Conservation (phyloP, 2,797 vertebrate genomes). For the Urosaurus nigricauda region DNA sequence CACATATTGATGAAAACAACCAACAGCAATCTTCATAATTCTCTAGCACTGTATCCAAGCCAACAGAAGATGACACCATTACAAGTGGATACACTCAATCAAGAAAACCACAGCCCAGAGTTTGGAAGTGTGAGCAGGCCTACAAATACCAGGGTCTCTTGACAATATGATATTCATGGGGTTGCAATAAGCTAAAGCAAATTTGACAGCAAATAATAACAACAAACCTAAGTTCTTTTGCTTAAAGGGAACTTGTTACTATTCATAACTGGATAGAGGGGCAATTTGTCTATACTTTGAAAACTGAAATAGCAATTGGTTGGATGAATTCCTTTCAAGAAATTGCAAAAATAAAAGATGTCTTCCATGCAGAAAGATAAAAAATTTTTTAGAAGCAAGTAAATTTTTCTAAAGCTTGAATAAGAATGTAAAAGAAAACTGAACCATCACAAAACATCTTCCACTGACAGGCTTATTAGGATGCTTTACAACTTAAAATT, state of each 20-base stretch:
- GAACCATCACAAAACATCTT: background rate
- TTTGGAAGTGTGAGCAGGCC: too few species aligned
- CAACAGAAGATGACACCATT: too few species aligned
- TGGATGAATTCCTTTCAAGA: conserved; percentile 33
- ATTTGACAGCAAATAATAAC: too few species aligned
- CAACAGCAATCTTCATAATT: too few species aligned
- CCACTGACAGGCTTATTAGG: background rate
- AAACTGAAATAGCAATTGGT: conserved; percentile 39
- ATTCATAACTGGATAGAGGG: background rate
- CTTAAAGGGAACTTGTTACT: background rate
- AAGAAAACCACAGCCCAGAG: too few species aligned
- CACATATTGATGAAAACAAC: too few species aligned
- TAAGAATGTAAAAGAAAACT: conserved; percentile 8
- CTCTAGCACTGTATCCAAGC: too few species aligned
- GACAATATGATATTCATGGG: too few species aligned
- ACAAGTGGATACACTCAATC: too few species aligned
- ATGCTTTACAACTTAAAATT: background rate
- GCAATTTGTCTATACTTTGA: conserved; percentile 30
- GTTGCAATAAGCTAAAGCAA: too few species aligned
- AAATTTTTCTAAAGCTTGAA: conserved; percentile 4
- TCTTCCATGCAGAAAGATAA: conserved; percentile 27
- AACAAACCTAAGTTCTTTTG: too few species aligned
- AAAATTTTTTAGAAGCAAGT: conserved; percentile 19
- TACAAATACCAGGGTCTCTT: too few species aligned
- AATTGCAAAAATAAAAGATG: conserved; percentile 19